These are phyloP conservation scores for Porites evermanni DNA, from an alignment of 92 coral and sea anemone genomes.

Conservation along the genomic window DNA sequence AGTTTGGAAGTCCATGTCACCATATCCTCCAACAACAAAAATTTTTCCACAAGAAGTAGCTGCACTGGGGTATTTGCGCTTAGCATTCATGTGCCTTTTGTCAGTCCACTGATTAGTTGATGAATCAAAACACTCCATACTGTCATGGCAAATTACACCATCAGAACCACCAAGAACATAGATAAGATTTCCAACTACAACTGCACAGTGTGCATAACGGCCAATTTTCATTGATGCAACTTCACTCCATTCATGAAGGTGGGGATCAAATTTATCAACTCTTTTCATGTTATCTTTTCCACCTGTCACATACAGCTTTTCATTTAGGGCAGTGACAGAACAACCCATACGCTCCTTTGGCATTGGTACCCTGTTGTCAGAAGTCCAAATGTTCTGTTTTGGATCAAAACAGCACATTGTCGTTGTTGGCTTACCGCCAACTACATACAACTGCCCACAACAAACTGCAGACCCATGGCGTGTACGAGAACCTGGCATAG, in stretches of 20 bases:
- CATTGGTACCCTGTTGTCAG: background rate
- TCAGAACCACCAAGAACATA: slow-evolving; percentile 46
- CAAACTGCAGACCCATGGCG: slow-evolving; percentile 50
- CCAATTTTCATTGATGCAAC: slow-evolving; percentile 39
- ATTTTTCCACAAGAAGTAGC: slow-evolving; percentile 17
- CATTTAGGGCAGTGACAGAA: slow-evolving; percentile 20
- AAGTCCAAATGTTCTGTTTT: background rate
- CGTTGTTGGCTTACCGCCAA: slow-evolving; percentile 8
- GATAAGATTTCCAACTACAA: slow-evolving; percentile 18
- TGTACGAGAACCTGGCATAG: slow-evolving; percentile 25
- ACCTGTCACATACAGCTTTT: slow-evolving; percentile 43
- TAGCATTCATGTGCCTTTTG: slow-evolving; percentile 34
- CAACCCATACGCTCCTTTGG: background rate
- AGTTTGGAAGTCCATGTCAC: background rate
- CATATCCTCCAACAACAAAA: slow-evolving; percentile 45
- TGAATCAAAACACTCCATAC: slow-evolving; percentile 35
- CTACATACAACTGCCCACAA: slow-evolving; percentile 34
- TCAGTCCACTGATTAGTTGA: slow-evolving; percentile 35
- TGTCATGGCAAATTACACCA: background rate
- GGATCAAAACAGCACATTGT: slow-evolving; percentile 4
- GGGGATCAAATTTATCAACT: slow-evolving; percentile 12
- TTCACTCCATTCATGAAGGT: slow-evolving; percentile 27
- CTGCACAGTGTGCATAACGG: slow-evolving; percentile 57
- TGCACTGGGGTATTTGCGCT: slow-evolving; percentile 42
- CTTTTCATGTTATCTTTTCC: background rate